These are phyloP conservation scores for Spialia ferax DNA, from an alignment of 2,888 invertebrate species.

Conservation along the genomic window DNA sequence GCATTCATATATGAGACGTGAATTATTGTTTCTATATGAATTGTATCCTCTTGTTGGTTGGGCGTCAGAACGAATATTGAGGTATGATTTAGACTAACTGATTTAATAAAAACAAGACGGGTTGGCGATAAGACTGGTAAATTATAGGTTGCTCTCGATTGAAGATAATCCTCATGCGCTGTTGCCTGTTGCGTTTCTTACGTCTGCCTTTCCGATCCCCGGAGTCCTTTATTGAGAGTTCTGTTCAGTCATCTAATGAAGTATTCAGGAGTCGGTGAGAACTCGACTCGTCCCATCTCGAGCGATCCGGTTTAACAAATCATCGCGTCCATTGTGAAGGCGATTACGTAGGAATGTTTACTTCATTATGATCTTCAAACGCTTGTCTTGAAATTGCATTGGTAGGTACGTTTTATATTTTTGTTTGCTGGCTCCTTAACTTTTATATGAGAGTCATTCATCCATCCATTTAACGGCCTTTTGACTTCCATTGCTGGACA, in stretches of 20 bases:
- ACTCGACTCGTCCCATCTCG: conserved; percentile 48
- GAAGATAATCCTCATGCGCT: conserved; percentile 51
- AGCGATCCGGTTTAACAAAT: conserved; percentile 66
- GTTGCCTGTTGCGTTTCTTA: conserved; percentile 60
- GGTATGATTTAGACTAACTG: conserved; percentile 39
- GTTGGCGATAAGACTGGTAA: conserved; percentile 33
- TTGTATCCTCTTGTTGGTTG: conserved; percentile 54
- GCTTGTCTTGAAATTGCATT: conserved; percentile 1
- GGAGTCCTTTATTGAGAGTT: conserved; percentile 65
- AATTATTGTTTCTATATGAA: conserved; percentile 55
- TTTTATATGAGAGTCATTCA: neutral
- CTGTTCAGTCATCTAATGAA: conserved; percentile 81
- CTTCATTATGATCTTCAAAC: conserved; percentile 39
- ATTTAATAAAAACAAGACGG: conserved; percentile 32
- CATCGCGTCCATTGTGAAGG: conserved; percentile 60
- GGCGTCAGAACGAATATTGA: conserved; percentile 45
- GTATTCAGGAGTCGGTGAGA: conserved; percentile 67
- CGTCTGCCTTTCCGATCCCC: conserved; percentile 54
- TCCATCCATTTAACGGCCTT: no score
- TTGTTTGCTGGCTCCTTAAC: neutral
- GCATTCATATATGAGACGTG: conserved; percentile 47
- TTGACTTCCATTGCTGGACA: no score
- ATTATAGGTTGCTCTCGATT: conserved; percentile 34
- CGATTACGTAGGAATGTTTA: conserved; percentile 66
- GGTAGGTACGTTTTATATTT: no score